phyloP scores from a whole-genome alignment of 2,888 invertebrate genomes.

The Sinelater perroti region DNA sequence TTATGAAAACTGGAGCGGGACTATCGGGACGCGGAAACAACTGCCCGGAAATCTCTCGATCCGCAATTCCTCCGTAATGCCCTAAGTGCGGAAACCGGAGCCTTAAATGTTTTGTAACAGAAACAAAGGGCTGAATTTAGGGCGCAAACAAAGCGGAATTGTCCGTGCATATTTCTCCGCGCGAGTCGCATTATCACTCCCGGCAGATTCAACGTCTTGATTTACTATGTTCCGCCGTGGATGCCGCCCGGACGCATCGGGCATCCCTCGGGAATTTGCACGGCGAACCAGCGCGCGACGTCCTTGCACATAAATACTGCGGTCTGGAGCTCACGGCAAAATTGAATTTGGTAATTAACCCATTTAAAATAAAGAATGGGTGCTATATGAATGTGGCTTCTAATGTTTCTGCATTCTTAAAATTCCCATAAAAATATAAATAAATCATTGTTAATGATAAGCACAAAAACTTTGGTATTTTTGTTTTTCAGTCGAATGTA shows the following conservation, averaged over 20 bases:
- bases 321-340: not conserved
- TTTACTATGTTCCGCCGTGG: slow-evolving; percentile 44
- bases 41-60: slow-evolving; percentile 44
- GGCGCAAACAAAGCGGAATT: slow-evolving; percentile 38
- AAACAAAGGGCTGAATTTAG: slow-evolving; percentile 45
- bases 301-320: slow-evolving; percentile 3
- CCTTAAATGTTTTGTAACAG: slow-evolving; percentile 46
- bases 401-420: too few species aligned
- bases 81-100: slow-evolving; percentile 36
- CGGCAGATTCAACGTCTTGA: slow-evolving; percentile 52
- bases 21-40: slow-evolving; percentile 23
- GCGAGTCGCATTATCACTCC: slow-evolving; percentile 53
- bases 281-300: not conserved
- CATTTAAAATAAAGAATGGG: too few species aligned
- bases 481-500: too few species aligned
- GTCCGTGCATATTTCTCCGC: slow-evolving; percentile 33
- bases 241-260: slow-evolving; percentile 35
- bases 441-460: too few species aligned
- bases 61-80: slow-evolving; percentile 30
- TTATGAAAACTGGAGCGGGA: not conserved
- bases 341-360: too few species aligned
- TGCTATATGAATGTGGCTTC: too few species aligned
- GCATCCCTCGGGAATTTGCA: slow-evolving; percentile 24
- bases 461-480: too few species aligned
- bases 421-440: too few species aligned